phyloP scores from a whole-genome alignment of 2,113 vertebrate genomes.

The Pedionomus torquatus region DNA sequence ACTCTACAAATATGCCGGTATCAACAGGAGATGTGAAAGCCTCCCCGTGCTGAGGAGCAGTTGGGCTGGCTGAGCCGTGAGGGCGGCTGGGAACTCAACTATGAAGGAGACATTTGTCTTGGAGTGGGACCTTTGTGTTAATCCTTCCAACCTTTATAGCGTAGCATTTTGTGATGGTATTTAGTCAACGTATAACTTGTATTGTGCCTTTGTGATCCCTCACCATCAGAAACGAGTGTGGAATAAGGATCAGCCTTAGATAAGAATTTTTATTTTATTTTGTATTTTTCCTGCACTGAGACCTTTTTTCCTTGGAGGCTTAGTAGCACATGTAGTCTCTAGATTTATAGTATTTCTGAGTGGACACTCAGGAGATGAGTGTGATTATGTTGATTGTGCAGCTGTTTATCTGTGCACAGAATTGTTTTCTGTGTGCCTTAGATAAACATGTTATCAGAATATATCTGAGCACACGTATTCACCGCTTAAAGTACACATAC shows the following conservation, averaged over 20 bases:
- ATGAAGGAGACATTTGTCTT: conserved; percentile 64
- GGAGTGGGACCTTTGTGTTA: conserved; percentile 60
- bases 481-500: background rate
- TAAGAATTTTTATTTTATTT: background rate
- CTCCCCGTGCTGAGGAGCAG: background rate
- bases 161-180: background rate
- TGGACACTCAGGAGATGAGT: background rate
- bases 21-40: background rate
- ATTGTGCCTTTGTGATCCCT: background rate
- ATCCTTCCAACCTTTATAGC: conserved; percentile 52
- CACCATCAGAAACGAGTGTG: background rate
- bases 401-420: background rate
- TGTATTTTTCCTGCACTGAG: background rate
- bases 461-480: background rate
- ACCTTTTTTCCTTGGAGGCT: background rate
- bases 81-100: conserved; percentile 51
- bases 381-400: background rate
- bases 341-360: background rate
- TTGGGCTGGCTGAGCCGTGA: conserved; percentile 16
- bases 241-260: background rate
- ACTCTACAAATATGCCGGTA: background rate
- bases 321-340: background rate
- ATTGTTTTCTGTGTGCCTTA: background rate
- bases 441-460: background rate
- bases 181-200: conserved; percentile 6